Conservation (phyloP, 2,888 invertebrate species). For the Apodemia zela region DNA sequence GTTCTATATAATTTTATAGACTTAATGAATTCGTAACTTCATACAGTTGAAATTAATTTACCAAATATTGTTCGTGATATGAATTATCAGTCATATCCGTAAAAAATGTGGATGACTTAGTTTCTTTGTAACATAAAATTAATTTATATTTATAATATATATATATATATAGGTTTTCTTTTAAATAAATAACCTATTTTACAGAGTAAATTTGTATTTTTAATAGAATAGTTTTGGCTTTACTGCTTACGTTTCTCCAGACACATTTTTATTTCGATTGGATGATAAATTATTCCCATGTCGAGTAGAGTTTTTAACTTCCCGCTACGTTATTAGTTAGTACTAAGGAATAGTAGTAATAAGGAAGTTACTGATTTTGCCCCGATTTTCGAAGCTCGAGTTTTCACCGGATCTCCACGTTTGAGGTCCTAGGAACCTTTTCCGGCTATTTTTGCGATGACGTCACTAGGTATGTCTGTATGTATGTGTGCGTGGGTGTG, state of each 20-base stretch:
- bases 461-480: too few species aligned
- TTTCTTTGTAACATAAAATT: slow-evolving; percentile 10
- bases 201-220: not conserved
- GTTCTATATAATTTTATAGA: slow-evolving; percentile 7
- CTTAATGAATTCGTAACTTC: slow-evolving; percentile 1
- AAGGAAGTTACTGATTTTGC: too few species aligned
- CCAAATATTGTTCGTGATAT: slow-evolving; percentile 32
- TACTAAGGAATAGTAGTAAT: too few species aligned
- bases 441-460: too few species aligned
- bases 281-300: too few species aligned
- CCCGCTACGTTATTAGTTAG: too few species aligned
- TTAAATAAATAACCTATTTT: slow-evolving; percentile 15
- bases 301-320: too few species aligned
- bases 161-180: slow-evolving; percentile 4
- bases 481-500: too few species aligned
- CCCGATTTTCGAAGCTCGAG: too few species aligned
- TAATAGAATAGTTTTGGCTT: not conserved
- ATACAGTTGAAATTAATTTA: slow-evolving; percentile 26
- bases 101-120: not conserved
- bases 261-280: too few species aligned
- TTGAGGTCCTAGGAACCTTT: too few species aligned
- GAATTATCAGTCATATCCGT: not conserved
- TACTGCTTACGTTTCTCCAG: not conserved
- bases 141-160: slow-evolving; percentile 9
- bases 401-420: too few species aligned